Evolutionary conservation across 2,888 invertebrate species (phyloP).

Genomic region (Abrostola tripartita): DNA sequence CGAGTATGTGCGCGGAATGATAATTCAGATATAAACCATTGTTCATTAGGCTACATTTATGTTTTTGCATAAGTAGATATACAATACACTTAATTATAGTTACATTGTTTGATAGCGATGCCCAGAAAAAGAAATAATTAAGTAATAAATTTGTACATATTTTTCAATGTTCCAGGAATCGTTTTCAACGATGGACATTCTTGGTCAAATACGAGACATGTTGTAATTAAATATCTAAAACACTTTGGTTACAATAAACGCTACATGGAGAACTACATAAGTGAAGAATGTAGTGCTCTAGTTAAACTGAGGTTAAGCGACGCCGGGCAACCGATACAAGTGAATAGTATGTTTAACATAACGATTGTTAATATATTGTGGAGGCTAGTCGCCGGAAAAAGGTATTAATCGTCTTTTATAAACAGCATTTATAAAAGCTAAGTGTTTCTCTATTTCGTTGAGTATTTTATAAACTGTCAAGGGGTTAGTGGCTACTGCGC

Average conservation of each 20-base stretch:
- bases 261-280: constrained; percentile 89
- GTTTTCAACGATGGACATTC: constrained; percentile 91
- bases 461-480: too few relatives aligned
- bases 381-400: constrained; percentile 91
- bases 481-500: too few relatives aligned
- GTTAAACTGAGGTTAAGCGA: constrained; percentile 79
- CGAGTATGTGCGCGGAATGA: too few relatives aligned
- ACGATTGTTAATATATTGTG: constrained; percentile 91
- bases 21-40: too few relatives aligned
- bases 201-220: constrained; percentile 90
- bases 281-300: constrained; percentile 89
- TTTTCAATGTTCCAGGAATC: constrained; percentile 83
- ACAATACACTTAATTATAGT: too few relatives aligned
- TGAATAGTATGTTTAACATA: constrained; percentile 89
- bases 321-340: constrained; percentile 76
- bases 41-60: too few relatives aligned
- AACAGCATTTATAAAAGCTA: too few relatives aligned
- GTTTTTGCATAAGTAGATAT: too few relatives aligned
- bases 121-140: not conserved
- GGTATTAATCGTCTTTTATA: constrained; percentile 75
- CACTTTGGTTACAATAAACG: constrained; percentile 90
- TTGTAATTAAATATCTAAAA: constrained; percentile 90
- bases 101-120: constrained; percentile 4
- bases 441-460: too few relatives aligned
- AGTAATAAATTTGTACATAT: constrained; percentile 1